Base-by-base conservation (phyloP, 1,140 invertebrate species). In the Bemisia tabaci region DNA sequence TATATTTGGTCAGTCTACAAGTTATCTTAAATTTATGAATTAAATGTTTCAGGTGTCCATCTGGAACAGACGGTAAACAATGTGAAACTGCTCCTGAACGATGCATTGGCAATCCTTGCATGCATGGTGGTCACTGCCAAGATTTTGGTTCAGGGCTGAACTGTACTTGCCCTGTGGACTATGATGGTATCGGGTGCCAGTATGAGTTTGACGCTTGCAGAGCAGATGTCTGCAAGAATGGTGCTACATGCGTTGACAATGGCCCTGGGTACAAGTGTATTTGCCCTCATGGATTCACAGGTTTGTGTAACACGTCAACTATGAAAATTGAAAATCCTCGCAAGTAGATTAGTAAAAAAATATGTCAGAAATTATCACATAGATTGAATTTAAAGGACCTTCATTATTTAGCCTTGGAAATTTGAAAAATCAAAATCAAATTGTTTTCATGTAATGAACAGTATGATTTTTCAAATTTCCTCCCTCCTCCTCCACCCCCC, bases 101-200 rank as follows among this genome's bases (percentile, higher is more conserved):
- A 64, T 97, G 95, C 73, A 93, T 97, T 69, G 95, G 95, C 1
- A 91, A 92, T 73, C 95, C 95, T 9, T 97, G 95, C 75, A 94
- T 95, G 90, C 92, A 97, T 72, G 90, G 90, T 60, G 95, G 94
- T 63, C 87, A 87, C 74, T 96, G 94, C 73, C 90, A 92, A 79
- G 95, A 97, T 75, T 97, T 92, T 74, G 94, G 94, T 21, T 95
- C 92, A 0, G 94, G 93, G 1, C 79, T 97, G 0, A 97, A 97
- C 74, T 97, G 95, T 73, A 88, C 92, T 23, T 97, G 95, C 74
- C 87, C 90, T 0, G 78, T 81, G 64, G 91, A 94, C 74, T 95
- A 86, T 72, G 85, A 87, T 1, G 94, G 91, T 66, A 86, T 95
- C 69, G 93, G 93, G 12, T 96, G 93, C 72, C 91, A 96, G 75